Percentiles rank a stretch among this genome's conserved stretches.
Evolutionary conservation across 2,113 vertebrate genomes (phyloP).

Genomic region (Apteryx mantelli): DNA sequence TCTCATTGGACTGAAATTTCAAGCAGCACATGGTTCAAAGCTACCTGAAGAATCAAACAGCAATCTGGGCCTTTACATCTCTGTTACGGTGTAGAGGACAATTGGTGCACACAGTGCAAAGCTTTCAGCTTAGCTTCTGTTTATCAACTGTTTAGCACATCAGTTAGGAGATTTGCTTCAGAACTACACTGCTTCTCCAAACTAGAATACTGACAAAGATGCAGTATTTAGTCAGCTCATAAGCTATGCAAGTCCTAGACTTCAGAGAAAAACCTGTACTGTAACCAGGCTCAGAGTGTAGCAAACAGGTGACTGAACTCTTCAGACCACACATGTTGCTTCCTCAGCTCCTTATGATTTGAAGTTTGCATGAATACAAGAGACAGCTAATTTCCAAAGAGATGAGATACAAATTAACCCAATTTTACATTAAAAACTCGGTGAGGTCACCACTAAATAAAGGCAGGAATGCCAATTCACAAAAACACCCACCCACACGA

Average conservation of each 20-base stretch:
- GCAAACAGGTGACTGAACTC: background rate
- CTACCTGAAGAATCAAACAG: background rate
- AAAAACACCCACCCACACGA: background rate
- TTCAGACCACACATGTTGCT: background rate
- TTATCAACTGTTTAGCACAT: background rate
- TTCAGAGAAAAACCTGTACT: background rate
- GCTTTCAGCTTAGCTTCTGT: background rate
- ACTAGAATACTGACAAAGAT: background rate
- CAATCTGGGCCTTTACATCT: background rate
- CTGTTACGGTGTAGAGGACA: fast-evolving
- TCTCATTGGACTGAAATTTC: background rate
- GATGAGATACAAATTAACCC: background rate
- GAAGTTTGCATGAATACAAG: background rate
- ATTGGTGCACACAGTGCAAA: background rate
- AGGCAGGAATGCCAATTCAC: background rate
- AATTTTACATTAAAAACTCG: background rate
- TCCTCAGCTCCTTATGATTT: background rate
- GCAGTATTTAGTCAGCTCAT: background rate
- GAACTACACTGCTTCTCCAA: background rate
- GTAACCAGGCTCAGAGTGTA: background rate
- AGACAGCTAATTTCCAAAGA: background rate
- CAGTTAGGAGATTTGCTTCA: background rate
- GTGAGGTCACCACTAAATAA: background rate
- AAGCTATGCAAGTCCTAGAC: background rate
- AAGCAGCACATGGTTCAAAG: background rate